These are phyloP conservation scores for Drosophila watanabei DNA, from an alignment of 1,140 invertebrate species.

Conservation along the genomic window DNA sequence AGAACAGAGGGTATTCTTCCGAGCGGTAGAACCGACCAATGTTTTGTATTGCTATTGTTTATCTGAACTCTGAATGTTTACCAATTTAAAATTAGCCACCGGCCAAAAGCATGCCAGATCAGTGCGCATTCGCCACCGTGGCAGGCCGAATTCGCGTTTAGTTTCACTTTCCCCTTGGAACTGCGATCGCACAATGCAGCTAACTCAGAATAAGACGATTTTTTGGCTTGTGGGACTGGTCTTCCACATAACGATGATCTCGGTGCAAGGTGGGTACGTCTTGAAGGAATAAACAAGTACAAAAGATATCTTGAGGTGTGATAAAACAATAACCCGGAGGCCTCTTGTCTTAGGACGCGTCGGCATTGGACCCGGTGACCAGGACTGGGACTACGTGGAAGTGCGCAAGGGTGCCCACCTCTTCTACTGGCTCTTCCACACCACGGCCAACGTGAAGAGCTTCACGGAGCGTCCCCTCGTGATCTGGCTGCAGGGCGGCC, in stretches of 20 bases:
- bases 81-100: constrained; percentile 65
- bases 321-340: neutral
- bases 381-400: constrained; percentile 90
- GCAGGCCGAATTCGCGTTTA: constrained; percentile 20
- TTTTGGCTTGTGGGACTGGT: constrained; percentile 21
- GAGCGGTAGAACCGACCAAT: neutral
- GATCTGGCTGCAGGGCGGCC: constrained; percentile 93
- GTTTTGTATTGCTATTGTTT: constrained; percentile 11
- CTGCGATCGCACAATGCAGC: constrained; percentile 46
- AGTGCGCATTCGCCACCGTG: constrained; percentile 52
- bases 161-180: neutral
- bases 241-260: constrained; percentile 26
- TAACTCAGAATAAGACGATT: neutral
- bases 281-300: neutral
- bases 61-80: constrained; percentile 50
- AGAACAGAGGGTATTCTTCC: constrained; percentile 1
- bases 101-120: constrained; percentile 38
- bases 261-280: constrained; percentile 47
- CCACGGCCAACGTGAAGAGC: constrained; percentile 87
- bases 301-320: no score
- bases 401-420: constrained; percentile 91
- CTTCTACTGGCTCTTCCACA: constrained; percentile 94
- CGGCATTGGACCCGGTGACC: constrained; percentile 87
- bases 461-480: constrained; percentile 89
- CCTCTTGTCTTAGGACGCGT: constrained; percentile 32